Evolutionary conservation across 1,140 invertebrate genomes (phyloP), one percentile per base, ranked within the genome.

Genomic region (Zaprionus nigranus): DNA sequence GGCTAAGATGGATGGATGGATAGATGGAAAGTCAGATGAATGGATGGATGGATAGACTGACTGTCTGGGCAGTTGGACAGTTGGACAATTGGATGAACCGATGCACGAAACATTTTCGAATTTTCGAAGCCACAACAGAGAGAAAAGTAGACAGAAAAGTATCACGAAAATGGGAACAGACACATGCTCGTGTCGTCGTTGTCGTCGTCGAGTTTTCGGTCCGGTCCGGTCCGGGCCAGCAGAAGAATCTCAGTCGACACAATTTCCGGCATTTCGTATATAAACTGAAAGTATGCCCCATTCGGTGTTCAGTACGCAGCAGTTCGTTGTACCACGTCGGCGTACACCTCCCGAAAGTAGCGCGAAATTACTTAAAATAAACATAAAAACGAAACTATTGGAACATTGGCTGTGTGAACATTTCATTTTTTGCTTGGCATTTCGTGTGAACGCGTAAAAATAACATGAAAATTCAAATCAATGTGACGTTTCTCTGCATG

Each of bases 241-340:
- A 17, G 40, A 17, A 68, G 68, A 74, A 72, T 76, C 34, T 46
- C n/a, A 11, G 40, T 86, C 57, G 79, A 74, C 79, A 87, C 78
- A 85, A 85, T 90, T 90, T 90, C 85, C 85, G 85, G 85, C 85
- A 90, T 90, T 85, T 90, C 79, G 81, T 73, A 90, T 90, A 69
- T 81, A 81, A 87, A 73, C 78, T 87, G 68, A 87, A 84, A 78
- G 58, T 90, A 59, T 57, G 62, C 65, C 75, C 70, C 73, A 53
- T 58, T 28, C 66, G 67, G 67, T 26, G 24, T 71, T 81, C 78
- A 80, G 78, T 72, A 64, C 46, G 71, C 30, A 12, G 15, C 68
- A 73, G 63, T 76, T 72, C 72, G 77, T 72, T 75, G 64, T 63
- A 40, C 72, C 75, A 63, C 75, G 49, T 58, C 69, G 79, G 3